Conservation (phyloP, 2,888 invertebrate species). For the Muschampia plurimacula region DNA sequence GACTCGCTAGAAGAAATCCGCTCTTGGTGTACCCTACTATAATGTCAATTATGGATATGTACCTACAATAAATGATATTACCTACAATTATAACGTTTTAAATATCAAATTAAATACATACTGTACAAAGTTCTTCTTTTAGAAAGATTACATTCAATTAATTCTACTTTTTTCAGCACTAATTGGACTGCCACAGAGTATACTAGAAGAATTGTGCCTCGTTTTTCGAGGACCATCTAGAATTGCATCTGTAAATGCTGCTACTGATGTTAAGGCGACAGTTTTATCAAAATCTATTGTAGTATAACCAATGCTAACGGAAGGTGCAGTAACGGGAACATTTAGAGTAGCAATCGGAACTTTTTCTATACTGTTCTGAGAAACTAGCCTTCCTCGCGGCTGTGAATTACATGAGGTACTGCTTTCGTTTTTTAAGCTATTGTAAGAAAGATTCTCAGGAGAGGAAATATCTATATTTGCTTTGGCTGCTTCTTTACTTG, state of each 20-base stretch:
- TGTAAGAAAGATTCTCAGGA: conserved; percentile 66
- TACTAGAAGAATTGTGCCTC: conserved; percentile 91
- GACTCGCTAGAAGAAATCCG: no score
- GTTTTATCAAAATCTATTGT: conserved; percentile 98
- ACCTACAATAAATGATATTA: no score
- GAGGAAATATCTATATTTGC: conserved; percentile 59
- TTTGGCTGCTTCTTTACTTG: conserved; percentile 72
- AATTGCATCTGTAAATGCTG: conserved; percentile 88
- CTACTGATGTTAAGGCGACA: conserved; percentile 93
- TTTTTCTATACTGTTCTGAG: conserved; percentile 71
- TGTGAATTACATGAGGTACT: conserved; percentile 64
- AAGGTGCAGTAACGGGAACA: conserved; percentile 85
- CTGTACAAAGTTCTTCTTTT: no score
- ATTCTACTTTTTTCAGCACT: conserved; percentile 44
- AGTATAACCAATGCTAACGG: conserved; percentile 89
- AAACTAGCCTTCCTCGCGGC: conserved; percentile 62
- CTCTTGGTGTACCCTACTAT: no score
- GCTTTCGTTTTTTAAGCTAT: conserved; percentile 67
- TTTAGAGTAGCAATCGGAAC: conserved; percentile 43
- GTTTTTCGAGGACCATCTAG: conserved; percentile 91
- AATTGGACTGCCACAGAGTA: conserved; percentile 78
- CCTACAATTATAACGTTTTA: no score
- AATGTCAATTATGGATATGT: no score
- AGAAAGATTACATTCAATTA: conserved; percentile 25
- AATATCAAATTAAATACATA: no score